These are phyloP conservation scores for Sturmia bella DNA, from an alignment of 2,888 invertebrate genomes.

Conservation along the genomic window DNA sequence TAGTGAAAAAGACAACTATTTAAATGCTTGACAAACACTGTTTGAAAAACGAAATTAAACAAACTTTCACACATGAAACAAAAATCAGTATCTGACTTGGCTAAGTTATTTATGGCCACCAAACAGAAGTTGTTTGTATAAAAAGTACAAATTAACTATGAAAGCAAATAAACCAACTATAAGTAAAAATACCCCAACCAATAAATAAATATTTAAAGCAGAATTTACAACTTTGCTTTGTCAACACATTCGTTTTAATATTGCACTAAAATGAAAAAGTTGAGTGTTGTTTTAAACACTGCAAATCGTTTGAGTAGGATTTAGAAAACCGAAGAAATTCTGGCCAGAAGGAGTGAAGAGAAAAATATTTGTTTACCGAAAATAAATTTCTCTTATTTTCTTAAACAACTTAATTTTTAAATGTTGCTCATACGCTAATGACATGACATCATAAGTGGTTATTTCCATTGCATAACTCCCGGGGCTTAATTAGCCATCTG, in stretches of 20 bases:
- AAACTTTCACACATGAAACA: slow-evolving; percentile 16
- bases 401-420: too few species aligned
- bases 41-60: neutral
- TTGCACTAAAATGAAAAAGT: neutral
- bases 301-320: neutral
- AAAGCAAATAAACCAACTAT: slow-evolving; percentile 65
- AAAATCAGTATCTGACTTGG: slow-evolving; percentile 68
- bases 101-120: slow-evolving; percentile 70
- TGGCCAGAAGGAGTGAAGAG: too few species aligned
- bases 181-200: slow-evolving; percentile 38
- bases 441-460: too few species aligned
- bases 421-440: too few species aligned
- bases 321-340: neutral
- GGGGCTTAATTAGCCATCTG: too few species aligned
- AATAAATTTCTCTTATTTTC: too few species aligned
- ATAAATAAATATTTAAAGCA: slow-evolving; percentile 47
- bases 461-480: too few species aligned
- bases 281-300: neutral
- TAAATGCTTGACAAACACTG: slow-evolving; percentile 36
- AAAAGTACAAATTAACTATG: slow-evolving; percentile 70
- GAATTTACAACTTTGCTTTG: slow-evolving; percentile 32
- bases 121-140: slow-evolving; percentile 52
- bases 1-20: slow-evolving; percentile 12
- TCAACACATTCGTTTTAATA: slow-evolving; percentile 9
- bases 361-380: too few species aligned